Evolutionary conservation across 2,797 vertebrate species (phyloP).

Genomic region (Halcyon leucocephala): DNA sequence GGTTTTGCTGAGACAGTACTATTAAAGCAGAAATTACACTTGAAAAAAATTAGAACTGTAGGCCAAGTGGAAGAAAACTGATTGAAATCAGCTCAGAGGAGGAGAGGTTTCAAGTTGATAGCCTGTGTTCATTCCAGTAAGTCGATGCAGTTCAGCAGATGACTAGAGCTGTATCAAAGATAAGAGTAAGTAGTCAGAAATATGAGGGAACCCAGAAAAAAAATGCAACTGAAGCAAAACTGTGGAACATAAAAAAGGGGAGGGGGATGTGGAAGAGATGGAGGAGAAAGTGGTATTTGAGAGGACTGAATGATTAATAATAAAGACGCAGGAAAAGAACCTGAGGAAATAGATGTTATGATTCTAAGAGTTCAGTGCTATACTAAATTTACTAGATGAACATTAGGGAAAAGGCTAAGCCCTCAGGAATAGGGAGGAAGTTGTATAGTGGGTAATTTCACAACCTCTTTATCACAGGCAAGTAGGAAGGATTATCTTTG

Average conservation of each 20-base stretch:
- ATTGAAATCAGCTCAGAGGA: slow-evolving; percentile 13
- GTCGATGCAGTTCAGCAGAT: background rate
- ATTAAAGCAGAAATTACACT: slow-evolving; percentile 30
- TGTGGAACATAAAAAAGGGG: background rate
- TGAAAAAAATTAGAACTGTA: background rate
- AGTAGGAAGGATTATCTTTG: background rate
- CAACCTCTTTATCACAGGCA: background rate
- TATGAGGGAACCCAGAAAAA: background rate
- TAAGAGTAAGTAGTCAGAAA: background rate
- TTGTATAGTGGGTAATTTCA: background rate
- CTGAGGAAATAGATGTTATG: background rate
- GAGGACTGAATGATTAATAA: background rate
- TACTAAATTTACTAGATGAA: background rate
- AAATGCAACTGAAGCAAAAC: background rate
- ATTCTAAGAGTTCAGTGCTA: background rate
- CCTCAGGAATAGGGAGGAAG: background rate
- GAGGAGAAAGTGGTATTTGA: background rate
- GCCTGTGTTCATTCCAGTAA: background rate
- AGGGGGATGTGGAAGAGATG: background rate
- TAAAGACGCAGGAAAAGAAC: background rate
- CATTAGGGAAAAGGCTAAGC: background rate
- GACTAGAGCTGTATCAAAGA: background rate
- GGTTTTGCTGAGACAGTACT: background rate
- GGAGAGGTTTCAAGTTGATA: background rate
- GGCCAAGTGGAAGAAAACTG: background rate